phyloP scores from a whole-genome alignment of 2,888 invertebrate genomes.

The Altica lythri region DNA sequence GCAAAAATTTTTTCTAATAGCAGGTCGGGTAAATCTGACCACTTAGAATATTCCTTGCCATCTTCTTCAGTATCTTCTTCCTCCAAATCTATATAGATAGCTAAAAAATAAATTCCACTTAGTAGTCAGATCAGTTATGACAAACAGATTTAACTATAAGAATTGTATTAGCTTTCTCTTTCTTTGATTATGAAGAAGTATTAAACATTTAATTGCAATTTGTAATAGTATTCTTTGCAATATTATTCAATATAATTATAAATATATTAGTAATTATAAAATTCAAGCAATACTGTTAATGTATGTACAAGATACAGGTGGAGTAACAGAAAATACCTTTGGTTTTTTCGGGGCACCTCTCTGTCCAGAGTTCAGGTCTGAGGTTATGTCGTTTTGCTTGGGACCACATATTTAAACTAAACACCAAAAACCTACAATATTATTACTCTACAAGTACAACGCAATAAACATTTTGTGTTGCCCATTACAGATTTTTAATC shows the following conservation, averaged over 20 bases:
- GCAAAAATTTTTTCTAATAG: constrained; percentile 74
- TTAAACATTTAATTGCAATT: no score
- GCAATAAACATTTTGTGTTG: constrained; percentile 23
- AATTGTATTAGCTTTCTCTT: no score
- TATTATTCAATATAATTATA: no score
- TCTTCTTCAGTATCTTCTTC: constrained; percentile 54
- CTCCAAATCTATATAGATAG: constrained; percentile 52
- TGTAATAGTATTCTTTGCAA: no score
- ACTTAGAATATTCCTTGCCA: constrained; percentile 60
- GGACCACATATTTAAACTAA: constrained; percentile 35
- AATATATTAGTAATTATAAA: no score
- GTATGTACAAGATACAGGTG: constrained; percentile 7
- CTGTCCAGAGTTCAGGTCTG: constrained; percentile 49
- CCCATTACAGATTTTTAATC: constrained; percentile 32
- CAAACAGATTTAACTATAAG: no score
- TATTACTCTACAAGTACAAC: constrained; percentile 15
- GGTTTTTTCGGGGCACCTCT: constrained; percentile 48
- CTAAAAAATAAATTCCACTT: constrained; percentile 36
- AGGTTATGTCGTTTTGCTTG: constrained; percentile 37
- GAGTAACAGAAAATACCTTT: constrained; percentile 40
- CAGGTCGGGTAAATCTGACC: constrained; percentile 73
- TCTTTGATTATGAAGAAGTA: no score
- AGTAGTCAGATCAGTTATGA: no score
- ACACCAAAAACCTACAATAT: constrained; percentile 35
- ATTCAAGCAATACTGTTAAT: constrained; percentile 13